Conservation (phyloP, 1,140 invertebrate species). For the Brachionus rotundiformis region DNA sequence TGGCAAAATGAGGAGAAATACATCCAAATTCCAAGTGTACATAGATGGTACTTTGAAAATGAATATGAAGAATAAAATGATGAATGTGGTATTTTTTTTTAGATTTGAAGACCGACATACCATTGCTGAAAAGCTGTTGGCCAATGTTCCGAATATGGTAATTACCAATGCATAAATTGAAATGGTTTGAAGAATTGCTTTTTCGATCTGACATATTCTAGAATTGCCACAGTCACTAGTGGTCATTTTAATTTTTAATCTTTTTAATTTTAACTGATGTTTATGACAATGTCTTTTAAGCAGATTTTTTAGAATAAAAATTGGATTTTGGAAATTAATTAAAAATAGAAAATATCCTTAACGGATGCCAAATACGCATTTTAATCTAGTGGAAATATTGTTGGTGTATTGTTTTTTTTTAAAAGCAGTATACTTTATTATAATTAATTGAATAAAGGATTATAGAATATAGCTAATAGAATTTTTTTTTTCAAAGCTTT, state of each 20-base stretch:
- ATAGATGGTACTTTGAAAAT: not conserved
- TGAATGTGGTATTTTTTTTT: conserved; percentile 9
- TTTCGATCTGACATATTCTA: not conserved
- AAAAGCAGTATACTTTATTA: too few species aligned
- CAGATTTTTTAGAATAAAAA: too few species aligned
- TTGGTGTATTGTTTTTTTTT: not conserved
- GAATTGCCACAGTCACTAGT: not conserved
- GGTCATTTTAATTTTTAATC: not conserved
- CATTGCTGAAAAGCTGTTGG: not conserved
- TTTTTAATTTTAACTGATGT: not conserved
- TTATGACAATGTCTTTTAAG: too few species aligned
- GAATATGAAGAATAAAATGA: not conserved
- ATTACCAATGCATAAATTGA: not conserved
- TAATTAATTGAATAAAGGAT: too few species aligned
- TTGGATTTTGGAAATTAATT: not conserved
- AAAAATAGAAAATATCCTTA: not conserved
- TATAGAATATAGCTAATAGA: too few species aligned
- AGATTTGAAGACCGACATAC: not conserved
- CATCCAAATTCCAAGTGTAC: conserved; percentile 37
- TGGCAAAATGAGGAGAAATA: not conserved
- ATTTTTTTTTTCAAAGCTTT: too few species aligned
- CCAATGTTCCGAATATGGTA: not conserved
- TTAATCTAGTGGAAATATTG: not conserved
- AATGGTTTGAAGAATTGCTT: not conserved
- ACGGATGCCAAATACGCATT: not conserved